A percentile compares a stretch with the other conserved stretches of the same genome.
Conservation (phyloP, 1,140 invertebrate genomes). For the roundworm (Caenorhabditis elegans) region DNA sequence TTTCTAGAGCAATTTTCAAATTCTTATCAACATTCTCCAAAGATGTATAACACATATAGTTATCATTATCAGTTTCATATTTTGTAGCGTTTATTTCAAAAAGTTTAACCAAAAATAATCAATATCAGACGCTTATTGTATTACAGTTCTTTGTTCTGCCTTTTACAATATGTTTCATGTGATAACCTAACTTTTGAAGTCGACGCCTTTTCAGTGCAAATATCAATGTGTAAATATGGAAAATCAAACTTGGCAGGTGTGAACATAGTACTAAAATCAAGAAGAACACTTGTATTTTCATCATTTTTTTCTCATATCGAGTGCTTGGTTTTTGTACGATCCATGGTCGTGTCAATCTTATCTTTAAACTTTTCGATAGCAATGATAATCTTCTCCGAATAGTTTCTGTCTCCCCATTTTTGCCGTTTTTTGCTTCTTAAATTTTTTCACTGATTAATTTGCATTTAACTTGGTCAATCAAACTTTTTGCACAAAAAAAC, state of each 20-base stretch:
- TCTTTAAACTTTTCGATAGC: too few species aligned
- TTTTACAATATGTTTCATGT: not conserved
- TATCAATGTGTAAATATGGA: not conserved
- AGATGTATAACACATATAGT: too few species aligned
- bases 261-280: not conserved
- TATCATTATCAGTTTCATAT: not conserved
- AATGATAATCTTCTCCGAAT: too few species aligned
- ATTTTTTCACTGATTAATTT: too few species aligned
- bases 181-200: not conserved
- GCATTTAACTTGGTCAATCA: too few species aligned
- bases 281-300: not conserved
- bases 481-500: too few species aligned
- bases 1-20: too few species aligned
- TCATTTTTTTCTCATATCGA: too few species aligned
- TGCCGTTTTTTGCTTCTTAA: not conserved
- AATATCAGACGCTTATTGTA: not conserved
- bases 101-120: not conserved
- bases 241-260: not conserved
- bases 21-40: too few species aligned
- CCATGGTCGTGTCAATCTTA: too few species aligned
- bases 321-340: too few species aligned
- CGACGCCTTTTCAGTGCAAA: not conserved
- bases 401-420: not conserved
- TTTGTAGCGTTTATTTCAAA: not conserved
- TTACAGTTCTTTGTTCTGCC: not conserved